These are phyloP conservation scores for Acrobasis repandana DNA, from an alignment of 2,888 invertebrate species.

Conservation along the genomic window DNA sequence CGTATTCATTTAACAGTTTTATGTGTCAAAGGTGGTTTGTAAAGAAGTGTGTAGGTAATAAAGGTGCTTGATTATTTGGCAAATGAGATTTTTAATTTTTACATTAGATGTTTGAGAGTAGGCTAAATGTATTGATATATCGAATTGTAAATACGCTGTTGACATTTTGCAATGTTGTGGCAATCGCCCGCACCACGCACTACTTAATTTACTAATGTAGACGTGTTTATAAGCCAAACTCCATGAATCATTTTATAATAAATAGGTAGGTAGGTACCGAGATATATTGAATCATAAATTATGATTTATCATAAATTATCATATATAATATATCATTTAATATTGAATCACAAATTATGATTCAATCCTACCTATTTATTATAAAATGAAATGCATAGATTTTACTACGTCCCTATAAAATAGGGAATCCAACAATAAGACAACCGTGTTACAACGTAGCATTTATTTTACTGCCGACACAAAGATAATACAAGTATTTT, in stretches of 20 bases:
- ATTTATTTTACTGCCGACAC: too few species aligned
- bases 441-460: too few species aligned
- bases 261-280: too few species aligned
- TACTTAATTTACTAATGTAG: background rate
- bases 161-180: constrained; percentile 29
- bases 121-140: constrained; percentile 26
- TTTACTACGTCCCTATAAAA: background rate
- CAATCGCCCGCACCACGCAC: constrained; percentile 4
- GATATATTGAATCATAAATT: too few species aligned
- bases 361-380: background rate
- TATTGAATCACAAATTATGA: too few species aligned
- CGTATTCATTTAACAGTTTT: constrained; percentile 24
- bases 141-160: constrained; percentile 37
- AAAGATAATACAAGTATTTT: too few species aligned
- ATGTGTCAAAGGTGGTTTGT: constrained; percentile 15
- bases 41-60: constrained; percentile 35
- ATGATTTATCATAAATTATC: too few species aligned
- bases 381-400: background rate
- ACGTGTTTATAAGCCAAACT: background rate
- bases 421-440: too few species aligned
- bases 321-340: too few species aligned
- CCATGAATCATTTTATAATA: too few species aligned
- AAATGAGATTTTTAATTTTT: constrained; percentile 53
- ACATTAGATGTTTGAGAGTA: constrained; percentile 35
- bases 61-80: constrained; percentile 57